phyloP scores from a whole-genome alignment of 2,888 invertebrate genomes.

The Drosophila affinis region DNA sequence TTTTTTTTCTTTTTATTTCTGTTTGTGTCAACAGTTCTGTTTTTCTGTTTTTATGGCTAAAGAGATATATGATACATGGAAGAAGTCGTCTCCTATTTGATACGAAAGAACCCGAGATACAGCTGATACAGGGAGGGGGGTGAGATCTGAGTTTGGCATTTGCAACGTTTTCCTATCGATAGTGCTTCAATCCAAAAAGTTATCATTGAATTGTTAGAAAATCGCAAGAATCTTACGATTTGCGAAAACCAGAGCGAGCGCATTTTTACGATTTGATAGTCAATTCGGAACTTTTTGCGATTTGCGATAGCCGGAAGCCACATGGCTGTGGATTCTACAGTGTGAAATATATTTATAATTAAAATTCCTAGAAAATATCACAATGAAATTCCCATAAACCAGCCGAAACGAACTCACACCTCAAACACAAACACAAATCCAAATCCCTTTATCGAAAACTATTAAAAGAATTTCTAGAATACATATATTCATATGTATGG shows the following conservation, averaged over 20 bases:
- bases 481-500: background rate
- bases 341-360: no score
- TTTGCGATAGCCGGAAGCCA: no score
- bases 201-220: no score
- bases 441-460: constrained; percentile 31
- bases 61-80: constrained; percentile 12
- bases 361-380: constrained; percentile 3
- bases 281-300: no score
- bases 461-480: constrained; percentile 27
- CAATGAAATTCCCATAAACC: background rate
- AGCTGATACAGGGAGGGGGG: background rate
- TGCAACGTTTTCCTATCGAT: no score
- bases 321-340: no score
- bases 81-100: background rate
- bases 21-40: constrained; percentile 53
- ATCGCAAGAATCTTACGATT: no score
- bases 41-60: constrained; percentile 7
- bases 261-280: no score
- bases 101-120: background rate
- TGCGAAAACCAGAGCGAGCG: no score
- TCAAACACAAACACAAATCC: background rate
- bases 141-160: no score
- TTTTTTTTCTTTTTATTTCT: constrained; percentile 36
- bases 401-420: background rate
- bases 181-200: no score